These are phyloP conservation scores for Hippasteria phrygiana DNA, from an alignment of 53 echinoderm and acorn worm species.

Conservation along the genomic window DNA sequence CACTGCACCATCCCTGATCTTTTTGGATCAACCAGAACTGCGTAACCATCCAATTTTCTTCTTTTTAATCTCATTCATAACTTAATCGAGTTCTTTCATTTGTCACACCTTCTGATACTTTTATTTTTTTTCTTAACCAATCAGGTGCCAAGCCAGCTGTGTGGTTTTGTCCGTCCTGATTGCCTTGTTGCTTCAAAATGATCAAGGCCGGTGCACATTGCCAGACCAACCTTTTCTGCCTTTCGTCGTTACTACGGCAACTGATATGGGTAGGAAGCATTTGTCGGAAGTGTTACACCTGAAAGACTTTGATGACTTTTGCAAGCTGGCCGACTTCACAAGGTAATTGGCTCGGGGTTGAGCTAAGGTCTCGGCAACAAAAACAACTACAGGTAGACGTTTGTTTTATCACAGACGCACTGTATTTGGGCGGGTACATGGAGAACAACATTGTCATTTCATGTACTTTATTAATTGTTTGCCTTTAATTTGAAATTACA, in stretches of 20 bases:
- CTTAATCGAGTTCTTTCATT: not conserved
- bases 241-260: constrained; percentile 25
- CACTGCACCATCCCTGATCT: no score
- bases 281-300: constrained; percentile 67
- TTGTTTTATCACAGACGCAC: no score
- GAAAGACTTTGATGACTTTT: constrained; percentile 71
- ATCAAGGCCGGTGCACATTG: constrained; percentile 18
- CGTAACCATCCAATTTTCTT: no score
- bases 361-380: no score
- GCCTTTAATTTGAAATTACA: no score
- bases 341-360: constrained; percentile 30
- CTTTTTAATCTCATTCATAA: no score
- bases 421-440: no score
- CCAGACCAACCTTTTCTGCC: constrained; percentile 26
- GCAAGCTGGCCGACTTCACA: constrained; percentile 55
- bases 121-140: not conserved
- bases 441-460: no score
- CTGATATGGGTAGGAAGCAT: constrained; percentile 50
- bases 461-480: no score
- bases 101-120: no score
- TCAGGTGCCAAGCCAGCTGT: constrained; percentile 84
- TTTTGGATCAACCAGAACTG: no score
- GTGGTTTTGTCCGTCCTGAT: constrained; percentile 70
- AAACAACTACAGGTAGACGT: no score
- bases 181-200: constrained; percentile 74